A percentile compares a stretch with the other conserved stretches of the same genome.
These are phyloP conservation scores for Acyrthosiphon pisum DNA, from an alignment of 1,140 invertebrate genomes.

Conservation along the genomic window DNA sequence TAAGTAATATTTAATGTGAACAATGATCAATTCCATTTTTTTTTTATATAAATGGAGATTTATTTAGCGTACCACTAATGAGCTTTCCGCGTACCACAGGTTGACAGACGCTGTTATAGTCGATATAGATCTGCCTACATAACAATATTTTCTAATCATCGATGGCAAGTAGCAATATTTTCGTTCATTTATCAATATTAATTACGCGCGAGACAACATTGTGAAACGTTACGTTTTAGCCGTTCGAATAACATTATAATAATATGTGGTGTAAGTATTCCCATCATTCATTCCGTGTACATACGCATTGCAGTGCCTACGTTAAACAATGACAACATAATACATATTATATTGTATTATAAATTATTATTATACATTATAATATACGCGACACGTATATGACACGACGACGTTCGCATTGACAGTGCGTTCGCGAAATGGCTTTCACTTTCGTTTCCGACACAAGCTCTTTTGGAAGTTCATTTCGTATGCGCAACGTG, in stretches of 20 bases:
- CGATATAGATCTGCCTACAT: background rate
- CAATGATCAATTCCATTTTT: too few relatives aligned
- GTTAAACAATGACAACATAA: background rate
- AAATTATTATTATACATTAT: background rate
- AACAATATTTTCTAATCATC: background rate
- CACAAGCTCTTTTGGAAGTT: constrained; percentile 27
- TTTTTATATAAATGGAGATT: too few relatives aligned
- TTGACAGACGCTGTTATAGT: background rate
- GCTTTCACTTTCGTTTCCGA: constrained; percentile 47
- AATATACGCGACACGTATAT: background rate
- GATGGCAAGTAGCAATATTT: background rate
- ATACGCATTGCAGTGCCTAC: background rate
- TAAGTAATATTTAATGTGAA: too few relatives aligned
- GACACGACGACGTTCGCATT: background rate
- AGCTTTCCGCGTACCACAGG: too few relatives aligned
- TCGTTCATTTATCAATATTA: background rate
- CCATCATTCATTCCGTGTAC: background rate
- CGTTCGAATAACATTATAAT: background rate
- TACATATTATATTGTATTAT: background rate
- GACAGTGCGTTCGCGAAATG: background rate
- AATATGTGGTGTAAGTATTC: background rate
- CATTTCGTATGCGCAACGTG: constrained; percentile 31
- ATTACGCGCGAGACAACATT: background rate
- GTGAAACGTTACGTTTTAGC: background rate
- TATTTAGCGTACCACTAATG: too few relatives aligned